A percentile compares a stretch with the other conserved stretches of the same genome.
Conservation (phyloP, 2,797 vertebrate genomes). For the Margarornis squamiger region DNA sequence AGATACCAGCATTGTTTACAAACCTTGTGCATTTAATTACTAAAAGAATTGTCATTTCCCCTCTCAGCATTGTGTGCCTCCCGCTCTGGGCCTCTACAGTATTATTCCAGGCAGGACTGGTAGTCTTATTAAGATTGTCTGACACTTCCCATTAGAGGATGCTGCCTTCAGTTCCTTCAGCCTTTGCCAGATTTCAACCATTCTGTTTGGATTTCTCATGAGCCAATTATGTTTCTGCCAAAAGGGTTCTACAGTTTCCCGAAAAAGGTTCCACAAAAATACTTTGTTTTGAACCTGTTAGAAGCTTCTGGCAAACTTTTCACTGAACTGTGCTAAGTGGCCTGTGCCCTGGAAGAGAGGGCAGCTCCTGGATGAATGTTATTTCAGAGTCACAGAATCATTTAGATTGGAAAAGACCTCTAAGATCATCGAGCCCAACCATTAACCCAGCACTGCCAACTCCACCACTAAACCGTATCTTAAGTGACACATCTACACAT, state of each 20-base stretch:
- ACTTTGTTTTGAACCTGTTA: conserved; percentile 46
- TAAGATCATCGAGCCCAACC: not conserved
- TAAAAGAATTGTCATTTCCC: conserved; percentile 2
- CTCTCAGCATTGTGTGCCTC: conserved; percentile 24
- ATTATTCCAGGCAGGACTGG: conserved; percentile 45
- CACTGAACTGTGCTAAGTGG: not conserved
- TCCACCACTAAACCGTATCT: not conserved
- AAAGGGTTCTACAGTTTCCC: conserved; percentile 25
- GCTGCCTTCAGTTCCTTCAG: not conserved
- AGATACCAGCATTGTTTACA: conserved; percentile 25
- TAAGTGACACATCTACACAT: not conserved
- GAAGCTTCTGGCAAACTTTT: not conserved
- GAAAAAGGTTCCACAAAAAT: not conserved
- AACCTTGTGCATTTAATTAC: conserved; percentile 17
- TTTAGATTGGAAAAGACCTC: not conserved
- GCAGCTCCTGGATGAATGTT: not conserved
- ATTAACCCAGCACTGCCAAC: not conserved
- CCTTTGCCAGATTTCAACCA: conserved; percentile 40
- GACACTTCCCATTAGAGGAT: conserved; percentile 52
- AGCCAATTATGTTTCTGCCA: not conserved
- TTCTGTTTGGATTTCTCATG: conserved; percentile 42
- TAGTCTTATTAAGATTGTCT: conserved; percentile 8
- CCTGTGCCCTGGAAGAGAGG: not conserved
- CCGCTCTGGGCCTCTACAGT: not conserved
- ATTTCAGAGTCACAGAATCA: not conserved